These are phyloP conservation scores for Sphaerophoria taeniata DNA, from an alignment of 2,888 invertebrate genomes.

Conservation along the genomic window DNA sequence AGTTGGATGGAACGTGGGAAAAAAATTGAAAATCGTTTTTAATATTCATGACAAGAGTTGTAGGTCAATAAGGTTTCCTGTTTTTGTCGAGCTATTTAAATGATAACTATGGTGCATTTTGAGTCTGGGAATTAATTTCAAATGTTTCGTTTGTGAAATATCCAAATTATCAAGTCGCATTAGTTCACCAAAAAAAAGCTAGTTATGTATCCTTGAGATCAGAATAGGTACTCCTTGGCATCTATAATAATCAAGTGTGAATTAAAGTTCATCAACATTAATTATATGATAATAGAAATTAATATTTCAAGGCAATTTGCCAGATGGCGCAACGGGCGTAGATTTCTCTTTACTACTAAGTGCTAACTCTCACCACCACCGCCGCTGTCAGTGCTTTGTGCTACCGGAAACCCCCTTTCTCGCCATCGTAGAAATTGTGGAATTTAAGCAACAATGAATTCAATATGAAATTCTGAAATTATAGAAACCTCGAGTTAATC, in stretches of 20 bases:
- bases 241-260: background rate
- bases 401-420: background rate
- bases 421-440: background rate
- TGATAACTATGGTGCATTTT: slow-evolving; percentile 11
- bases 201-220: background rate
- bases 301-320: slow-evolving; percentile 44
- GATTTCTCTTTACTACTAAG: too few species aligned
- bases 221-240: background rate
- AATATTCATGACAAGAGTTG: slow-evolving; percentile 59
- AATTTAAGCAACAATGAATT: background rate
- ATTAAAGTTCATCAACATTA: slow-evolving; percentile 40
- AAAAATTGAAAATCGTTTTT: slow-evolving; percentile 54
- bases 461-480: slow-evolving; percentile 10
- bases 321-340: background rate
- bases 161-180: background rate
- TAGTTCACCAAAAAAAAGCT: slow-evolving; percentile 46
- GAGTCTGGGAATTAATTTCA: slow-evolving; percentile 18
- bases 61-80: slow-evolving; percentile 21
- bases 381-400: background rate
- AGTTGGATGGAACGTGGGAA: background rate
- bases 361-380: background rate
- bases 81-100: background rate
- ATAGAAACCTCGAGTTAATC: slow-evolving; percentile 1
- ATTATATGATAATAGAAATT: slow-evolving; percentile 60
- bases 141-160: slow-evolving; percentile 4